Percentiles rank a stretch among this genome's conserved stretches.
phyloP scores from a whole-genome alignment of 1,140 invertebrate genomes.

The Diachasmimorpha longicaudata region DNA sequence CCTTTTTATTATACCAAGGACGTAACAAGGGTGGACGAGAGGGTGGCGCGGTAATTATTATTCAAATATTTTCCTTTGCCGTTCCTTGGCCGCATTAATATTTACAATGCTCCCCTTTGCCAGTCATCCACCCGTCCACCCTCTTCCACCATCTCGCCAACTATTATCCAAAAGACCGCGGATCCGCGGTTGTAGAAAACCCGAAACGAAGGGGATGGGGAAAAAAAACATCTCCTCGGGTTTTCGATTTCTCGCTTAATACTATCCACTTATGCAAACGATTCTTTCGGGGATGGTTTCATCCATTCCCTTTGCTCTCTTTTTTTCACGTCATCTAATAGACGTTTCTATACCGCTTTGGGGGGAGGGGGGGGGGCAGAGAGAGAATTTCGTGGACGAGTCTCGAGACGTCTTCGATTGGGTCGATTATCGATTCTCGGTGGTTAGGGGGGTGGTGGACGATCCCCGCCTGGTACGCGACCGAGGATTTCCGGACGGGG shows the following conservation, averaged over 20 bases:
- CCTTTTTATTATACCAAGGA: conserved; percentile 51
- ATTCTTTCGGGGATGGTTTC: conserved; percentile 14
- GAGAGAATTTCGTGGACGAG: background rate
- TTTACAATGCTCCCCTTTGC: conserved; percentile 44
- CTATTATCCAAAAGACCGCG: background rate
- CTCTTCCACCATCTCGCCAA: background rate
- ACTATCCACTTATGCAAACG: conserved; percentile 26
- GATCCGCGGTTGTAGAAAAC: conserved; percentile 5
- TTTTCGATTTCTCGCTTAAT: conserved; percentile 25
- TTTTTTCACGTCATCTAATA: conserved; percentile 5
- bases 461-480: background rate
- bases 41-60: conserved; percentile 53
- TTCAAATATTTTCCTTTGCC: conserved; percentile 56
- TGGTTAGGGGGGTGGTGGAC: background rate
- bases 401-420: conserved; percentile 4
- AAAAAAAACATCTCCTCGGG: conserved; percentile 5
- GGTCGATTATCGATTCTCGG: background rate
- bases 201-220: background rate
- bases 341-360: background rate
- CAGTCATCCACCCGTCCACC: conserved; percentile 9
- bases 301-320: background rate
- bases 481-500: background rate
- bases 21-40: conserved; percentile 43
- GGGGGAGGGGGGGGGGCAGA: background rate
- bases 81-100: conserved; percentile 48